These are phyloP conservation scores for Laothoe populi DNA, from an alignment of 2,888 invertebrate species.

Conservation along the genomic window DNA sequence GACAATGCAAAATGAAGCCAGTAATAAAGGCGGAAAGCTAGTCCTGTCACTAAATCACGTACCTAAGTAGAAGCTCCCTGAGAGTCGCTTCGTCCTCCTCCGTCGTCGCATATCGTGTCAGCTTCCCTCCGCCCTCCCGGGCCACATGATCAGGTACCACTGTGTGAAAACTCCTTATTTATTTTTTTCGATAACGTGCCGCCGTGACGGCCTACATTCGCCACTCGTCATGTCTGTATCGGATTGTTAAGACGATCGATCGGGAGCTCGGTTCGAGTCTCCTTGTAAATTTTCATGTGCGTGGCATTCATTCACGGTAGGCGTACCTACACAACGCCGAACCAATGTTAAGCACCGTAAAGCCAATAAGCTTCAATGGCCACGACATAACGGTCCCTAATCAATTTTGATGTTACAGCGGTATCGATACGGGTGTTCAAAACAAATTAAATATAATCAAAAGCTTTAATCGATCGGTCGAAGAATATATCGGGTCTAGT, in stretches of 20 bases:
- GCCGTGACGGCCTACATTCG: constrained; percentile 22
- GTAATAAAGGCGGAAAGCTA: constrained; percentile 75
- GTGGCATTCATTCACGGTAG: constrained; percentile 46
- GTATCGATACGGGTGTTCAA: constrained; percentile 39
- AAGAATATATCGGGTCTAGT: constrained; percentile 26
- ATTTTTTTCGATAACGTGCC: constrained; percentile 49
- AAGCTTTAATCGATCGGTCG: constrained; percentile 26
- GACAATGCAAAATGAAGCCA: constrained; percentile 69
- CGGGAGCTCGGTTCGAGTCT: constrained; percentile 6
- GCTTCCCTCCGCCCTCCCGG: constrained; percentile 85
- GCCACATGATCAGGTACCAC: constrained; percentile 83
- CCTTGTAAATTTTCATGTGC: constrained; percentile 30
- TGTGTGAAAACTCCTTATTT: constrained; percentile 79
- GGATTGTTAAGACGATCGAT: not conserved
- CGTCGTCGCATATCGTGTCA: constrained; percentile 92
- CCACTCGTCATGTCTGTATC: constrained; percentile 12
- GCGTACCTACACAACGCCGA: constrained; percentile 53
- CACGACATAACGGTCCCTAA: constrained; percentile 63
- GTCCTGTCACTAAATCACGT: constrained; percentile 75
- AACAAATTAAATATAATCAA: constrained; percentile 33
- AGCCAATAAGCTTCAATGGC: constrained; percentile 79
- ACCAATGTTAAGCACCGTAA: constrained; percentile 56
- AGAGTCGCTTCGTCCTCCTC: constrained; percentile 97
- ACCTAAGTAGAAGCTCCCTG: constrained; percentile 97
- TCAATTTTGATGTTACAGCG: constrained; percentile 54